Evolutionary conservation across 2,888 invertebrate genomes (phyloP), one percentile per base, ranked within the genome.

Genomic region (Mesorhabditis belari): DNA sequence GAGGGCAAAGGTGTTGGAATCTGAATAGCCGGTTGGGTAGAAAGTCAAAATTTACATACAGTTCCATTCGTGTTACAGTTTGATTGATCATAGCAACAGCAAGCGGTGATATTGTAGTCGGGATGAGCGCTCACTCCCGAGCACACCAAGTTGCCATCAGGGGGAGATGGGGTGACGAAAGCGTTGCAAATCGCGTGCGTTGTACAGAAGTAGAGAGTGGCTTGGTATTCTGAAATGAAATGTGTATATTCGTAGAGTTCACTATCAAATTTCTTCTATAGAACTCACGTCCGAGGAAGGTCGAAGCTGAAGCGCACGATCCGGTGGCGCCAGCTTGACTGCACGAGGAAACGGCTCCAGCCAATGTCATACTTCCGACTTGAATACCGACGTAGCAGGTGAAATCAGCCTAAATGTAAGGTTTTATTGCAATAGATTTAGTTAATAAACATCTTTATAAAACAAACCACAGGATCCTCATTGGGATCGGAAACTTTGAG

Each of bases 11-110:
- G 44, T 35, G 44, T 35, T 17, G 44, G 44, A n/a, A 35, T 35
- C 44, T 35, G 44, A 35, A 2, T 17, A 35, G 44, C 44, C 44
- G 12, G 1, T 35, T 35, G 44, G 12, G 12, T 17, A 35, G n/a
- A 35, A 9, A n/a, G 44, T n/a, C 44, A 35, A 35, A n/a, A n/a
- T n/a, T n/a, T n/a, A n/a, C n/a, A n/a, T n/a, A n/a, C n/a, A n/a
- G n/a, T 19, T 17, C 17, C n/a, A 26, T 35, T n/a, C 12, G n/a
- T 9, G n/a, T 35, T 35, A n/a, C 44, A 35, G 44, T 35, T 35
- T n/a, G 44, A 35, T 9, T n/a, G 9, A 35, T 62, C 65, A 61
- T 70, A 66, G 49, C 70, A 70, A 53, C 70, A 70, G 58, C 70
- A 70, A n/a, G 66, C 66, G 19, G 57, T 58, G 27, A 69, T 35